Conservation (phyloP, 2,888 invertebrate species). For the Harmothoe impar region DNA sequence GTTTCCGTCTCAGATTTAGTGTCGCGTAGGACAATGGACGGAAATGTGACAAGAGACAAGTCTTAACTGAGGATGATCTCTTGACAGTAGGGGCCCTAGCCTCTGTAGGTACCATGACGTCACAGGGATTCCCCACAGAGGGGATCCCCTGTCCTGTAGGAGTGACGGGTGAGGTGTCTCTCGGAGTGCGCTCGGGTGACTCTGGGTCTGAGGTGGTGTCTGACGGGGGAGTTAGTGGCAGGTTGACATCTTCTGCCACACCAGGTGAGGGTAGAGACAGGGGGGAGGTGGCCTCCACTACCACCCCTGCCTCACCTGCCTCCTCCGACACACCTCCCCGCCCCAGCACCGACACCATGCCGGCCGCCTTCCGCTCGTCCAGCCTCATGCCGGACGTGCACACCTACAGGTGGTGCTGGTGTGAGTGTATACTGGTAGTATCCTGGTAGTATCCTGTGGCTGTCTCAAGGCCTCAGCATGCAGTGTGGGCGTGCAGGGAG, state of each 20-base stretch:
- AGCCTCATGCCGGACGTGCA: background rate
- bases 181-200: background rate
- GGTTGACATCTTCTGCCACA: background rate
- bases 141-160: background rate
- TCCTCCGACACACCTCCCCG: background rate
- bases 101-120: background rate
- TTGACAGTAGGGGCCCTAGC: background rate
- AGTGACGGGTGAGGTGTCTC: background rate
- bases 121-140: background rate
- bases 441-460: background rate
- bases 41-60: constrained; percentile 10
- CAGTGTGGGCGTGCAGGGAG: no score
- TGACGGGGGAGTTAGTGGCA: background rate
- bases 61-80: background rate
- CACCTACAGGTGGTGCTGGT: background rate
- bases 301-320: background rate
- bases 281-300: background rate
- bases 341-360: background rate
- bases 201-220: background rate
- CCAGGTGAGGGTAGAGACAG: background rate
- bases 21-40: background rate
- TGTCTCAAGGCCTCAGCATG: background rate
- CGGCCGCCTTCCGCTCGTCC: background rate
- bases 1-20: background rate
- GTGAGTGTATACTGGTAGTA: background rate